Percentiles rank a stretch among this genome's conserved stretches.
Conservation (phyloP, 2,888 invertebrate species). For the Meta bourneti region DNA sequence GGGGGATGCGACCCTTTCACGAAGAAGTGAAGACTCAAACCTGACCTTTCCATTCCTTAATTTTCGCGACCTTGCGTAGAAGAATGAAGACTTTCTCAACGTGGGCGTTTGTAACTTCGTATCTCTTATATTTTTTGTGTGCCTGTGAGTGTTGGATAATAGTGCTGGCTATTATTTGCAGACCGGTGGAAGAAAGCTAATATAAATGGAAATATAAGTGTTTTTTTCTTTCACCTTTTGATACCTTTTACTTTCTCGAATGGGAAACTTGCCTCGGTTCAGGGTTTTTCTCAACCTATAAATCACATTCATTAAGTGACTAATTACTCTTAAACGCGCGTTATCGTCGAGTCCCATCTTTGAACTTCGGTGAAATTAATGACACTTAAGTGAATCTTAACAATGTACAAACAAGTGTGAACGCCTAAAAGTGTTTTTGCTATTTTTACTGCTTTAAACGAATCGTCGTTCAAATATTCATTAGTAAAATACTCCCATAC, state of each 20-base stretch:
- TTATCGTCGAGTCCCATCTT: background rate
- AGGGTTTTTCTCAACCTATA: background rate
- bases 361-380: background rate
- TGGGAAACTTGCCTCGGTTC: constrained; percentile 27
- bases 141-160: constrained; percentile 16
- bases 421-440: background rate
- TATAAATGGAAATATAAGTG: constrained; percentile 52
- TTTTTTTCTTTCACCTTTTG: constrained; percentile 33
- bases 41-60: constrained; percentile 53
- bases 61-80: constrained; percentile 48
- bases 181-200: constrained; percentile 29
- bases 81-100: constrained; percentile 36
- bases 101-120: constrained; percentile 55
- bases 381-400: background rate
- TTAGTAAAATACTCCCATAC: too few species aligned
- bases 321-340: constrained; percentile 8
- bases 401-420: background rate
- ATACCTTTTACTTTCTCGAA: constrained; percentile 1
- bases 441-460: too few species aligned
- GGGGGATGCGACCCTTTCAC: constrained; percentile 27
- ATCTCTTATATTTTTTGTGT: constrained; percentile 30
- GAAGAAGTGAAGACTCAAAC: constrained; percentile 16
- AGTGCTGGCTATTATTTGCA: constrained; percentile 21
- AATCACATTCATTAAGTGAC: constrained; percentile 29
- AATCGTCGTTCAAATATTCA: too few species aligned